phyloP scores from a whole-genome alignment of 2,113 vertebrate species.

The Megaceryle torquata region DNA sequence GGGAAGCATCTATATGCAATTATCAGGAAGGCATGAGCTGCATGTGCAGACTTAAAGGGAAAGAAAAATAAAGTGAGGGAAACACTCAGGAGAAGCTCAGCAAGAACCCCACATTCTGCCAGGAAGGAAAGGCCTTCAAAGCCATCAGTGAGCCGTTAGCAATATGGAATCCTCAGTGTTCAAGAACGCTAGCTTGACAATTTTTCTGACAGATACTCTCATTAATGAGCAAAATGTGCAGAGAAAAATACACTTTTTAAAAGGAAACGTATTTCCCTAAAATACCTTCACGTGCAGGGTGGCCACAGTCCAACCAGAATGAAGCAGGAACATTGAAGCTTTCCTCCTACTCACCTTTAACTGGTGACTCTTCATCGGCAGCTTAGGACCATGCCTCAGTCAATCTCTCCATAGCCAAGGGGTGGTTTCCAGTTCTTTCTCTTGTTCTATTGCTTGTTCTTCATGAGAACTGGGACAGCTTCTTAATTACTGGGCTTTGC shows the following conservation, averaged over 20 bases:
- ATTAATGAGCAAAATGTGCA: background rate
- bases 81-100: background rate
- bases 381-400: rapidly evolving
- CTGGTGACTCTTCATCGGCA: rapidly evolving
- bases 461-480: too few relatives aligned
- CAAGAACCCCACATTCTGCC: rapidly evolving
- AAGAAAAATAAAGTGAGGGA: background rate
- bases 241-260: background rate
- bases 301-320: background rate
- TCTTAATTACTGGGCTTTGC: too few relatives aligned
- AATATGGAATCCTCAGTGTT: background rate
- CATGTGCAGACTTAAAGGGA: rapidly evolving
- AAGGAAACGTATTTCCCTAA: background rate
- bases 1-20: too few relatives aligned
- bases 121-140: background rate
- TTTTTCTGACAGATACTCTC: background rate
- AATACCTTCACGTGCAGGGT: background rate
- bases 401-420: rapidly evolving
- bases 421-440: too few relatives aligned
- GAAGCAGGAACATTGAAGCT: rapidly evolving
- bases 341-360: background rate
- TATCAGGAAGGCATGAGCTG: background rate
- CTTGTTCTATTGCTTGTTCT: too few relatives aligned
- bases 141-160: background rate
- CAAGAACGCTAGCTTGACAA: background rate